Percentiles rank a stretch among this genome's conserved stretches.
These are phyloP conservation scores for Haliclona indistincta DNA, from an alignment of 37 sponge, comb jelly and placozoan species.

Conservation along the genomic window DNA sequence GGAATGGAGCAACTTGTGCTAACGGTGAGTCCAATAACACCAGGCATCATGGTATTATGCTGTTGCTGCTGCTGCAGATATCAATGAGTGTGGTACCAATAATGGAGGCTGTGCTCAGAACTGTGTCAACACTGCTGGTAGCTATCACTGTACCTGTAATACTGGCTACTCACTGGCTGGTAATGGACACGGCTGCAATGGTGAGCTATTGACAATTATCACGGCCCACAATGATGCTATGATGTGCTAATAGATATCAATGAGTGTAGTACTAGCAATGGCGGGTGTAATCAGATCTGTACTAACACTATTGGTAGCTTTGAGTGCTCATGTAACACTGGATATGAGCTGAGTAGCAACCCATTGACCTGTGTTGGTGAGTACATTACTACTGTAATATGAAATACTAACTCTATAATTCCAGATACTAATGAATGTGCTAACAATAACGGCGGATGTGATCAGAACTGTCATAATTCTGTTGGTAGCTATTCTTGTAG, in stretches of 20 bases:
- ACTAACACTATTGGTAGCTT: constrained; percentile 31
- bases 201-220: too few species aligned
- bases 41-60: too few species aligned
- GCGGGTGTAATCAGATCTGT: constrained; percentile 25
- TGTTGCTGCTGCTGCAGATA: too few species aligned
- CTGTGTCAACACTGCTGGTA: constrained; percentile 3
- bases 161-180: constrained; percentile 2
- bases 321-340: constrained; percentile 31
- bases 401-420: background rate
- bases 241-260: constrained; percentile 30
- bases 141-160: constrained; percentile 13
- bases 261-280: constrained; percentile 11
- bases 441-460: constrained; percentile 15
- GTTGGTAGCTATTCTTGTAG: constrained; percentile 16
- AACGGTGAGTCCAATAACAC: too few species aligned
- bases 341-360: constrained; percentile 8
- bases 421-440: constrained; percentile 33
- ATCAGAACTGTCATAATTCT: constrained; percentile 19
- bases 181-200: constrained; percentile 6
- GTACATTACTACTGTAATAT: background rate
- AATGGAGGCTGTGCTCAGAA: constrained; percentile 15
- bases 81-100: constrained; percentile 22
- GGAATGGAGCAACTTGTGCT: too few species aligned
- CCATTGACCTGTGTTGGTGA: constrained; percentile 7
- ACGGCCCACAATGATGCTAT: too few species aligned